Conservation (phyloP, 1,140 invertebrate genomes). For the Drosophila navojoa region DNA sequence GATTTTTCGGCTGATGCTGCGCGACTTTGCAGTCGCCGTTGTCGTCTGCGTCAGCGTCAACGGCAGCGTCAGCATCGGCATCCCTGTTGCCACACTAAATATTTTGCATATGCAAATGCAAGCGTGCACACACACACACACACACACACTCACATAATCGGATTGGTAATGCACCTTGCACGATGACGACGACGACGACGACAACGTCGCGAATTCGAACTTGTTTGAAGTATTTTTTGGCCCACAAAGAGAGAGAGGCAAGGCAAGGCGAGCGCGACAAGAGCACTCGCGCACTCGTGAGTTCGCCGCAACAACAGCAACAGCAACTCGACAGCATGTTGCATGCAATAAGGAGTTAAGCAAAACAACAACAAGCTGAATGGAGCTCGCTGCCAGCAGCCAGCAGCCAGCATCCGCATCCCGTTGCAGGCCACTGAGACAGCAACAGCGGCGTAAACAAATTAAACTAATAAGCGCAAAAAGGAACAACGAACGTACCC, state of each 20-base stretch:
- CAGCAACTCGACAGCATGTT: conserved; percentile 63
- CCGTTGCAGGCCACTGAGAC: conserved; percentile 18
- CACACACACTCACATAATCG: conserved; percentile 15
- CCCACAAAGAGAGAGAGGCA: conserved; percentile 25
- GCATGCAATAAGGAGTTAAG: conserved; percentile 61
- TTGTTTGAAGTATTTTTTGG: conserved; percentile 70
- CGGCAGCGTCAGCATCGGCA: background rate
- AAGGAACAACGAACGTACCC: conserved; percentile 63
- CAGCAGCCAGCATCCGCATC: conserved; percentile 8
- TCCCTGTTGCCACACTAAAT: conserved; percentile 50
- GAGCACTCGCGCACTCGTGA: conserved; percentile 33
- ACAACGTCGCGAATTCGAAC: conserved; percentile 76
- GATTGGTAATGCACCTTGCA: conserved; percentile 66
- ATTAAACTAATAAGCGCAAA: conserved; percentile 81
- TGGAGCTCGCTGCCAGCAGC: conserved; percentile 27
- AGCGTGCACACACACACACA: conserved; percentile 24
- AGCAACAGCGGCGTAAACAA: conserved; percentile 51
- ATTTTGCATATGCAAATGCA: conserved; percentile 79
- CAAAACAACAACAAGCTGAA: conserved; percentile 34
- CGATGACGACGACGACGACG: conserved; percentile 26
- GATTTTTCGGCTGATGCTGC: conserved; percentile 63
- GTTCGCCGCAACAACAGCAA: conserved; percentile 36
- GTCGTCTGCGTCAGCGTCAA: conserved; percentile 1
- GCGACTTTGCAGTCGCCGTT: conserved; percentile 19
- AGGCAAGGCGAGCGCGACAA: conserved; percentile 4